phyloP scores from a whole-genome alignment of 2,888 invertebrate species.

The Orchesella flavescens region DNA sequence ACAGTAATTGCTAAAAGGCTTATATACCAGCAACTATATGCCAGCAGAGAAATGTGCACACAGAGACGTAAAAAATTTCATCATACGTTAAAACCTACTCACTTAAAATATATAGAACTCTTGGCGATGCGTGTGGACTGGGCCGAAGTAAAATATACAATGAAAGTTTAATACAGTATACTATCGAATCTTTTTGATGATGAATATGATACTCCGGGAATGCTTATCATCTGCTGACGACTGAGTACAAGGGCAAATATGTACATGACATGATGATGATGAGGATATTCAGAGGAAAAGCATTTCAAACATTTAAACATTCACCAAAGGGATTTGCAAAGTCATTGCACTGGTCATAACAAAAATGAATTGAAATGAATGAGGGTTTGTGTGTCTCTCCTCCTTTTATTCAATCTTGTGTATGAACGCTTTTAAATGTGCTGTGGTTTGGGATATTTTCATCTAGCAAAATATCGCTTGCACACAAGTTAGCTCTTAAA shows the following conservation, averaged over 20 bases:
- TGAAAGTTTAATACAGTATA: not conserved
- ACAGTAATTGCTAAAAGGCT: not conserved
- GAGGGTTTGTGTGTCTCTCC: slow-evolving; percentile 19
- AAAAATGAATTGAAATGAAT: slow-evolving; percentile 37
- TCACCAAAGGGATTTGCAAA: slow-evolving; percentile 45
- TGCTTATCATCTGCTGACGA: slow-evolving; percentile 33
- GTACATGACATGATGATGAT: slow-evolving; percentile 22
- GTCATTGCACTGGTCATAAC: slow-evolving; percentile 51
- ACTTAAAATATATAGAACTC: too few relatives aligned
- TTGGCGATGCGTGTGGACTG: too few relatives aligned
- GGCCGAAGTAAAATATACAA: too few relatives aligned
- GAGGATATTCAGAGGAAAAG: slow-evolving; percentile 6
- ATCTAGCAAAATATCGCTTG: slow-evolving; percentile 25
- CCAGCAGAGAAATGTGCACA: not conserved
- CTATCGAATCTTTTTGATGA: not conserved
- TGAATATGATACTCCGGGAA: slow-evolving; percentile 30
- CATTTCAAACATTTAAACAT: slow-evolving; percentile 28
- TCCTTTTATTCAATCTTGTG: not conserved
- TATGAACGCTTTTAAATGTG: slow-evolving; percentile 3
- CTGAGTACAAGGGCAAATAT: slow-evolving; percentile 44
- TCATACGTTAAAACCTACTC: too few relatives aligned
- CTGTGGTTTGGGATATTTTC: slow-evolving; percentile 25
- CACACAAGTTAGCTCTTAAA: slow-evolving; percentile 18
- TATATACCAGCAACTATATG: not conserved
- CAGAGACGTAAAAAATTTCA: too few relatives aligned